Evolutionary conservation across 2,797 vertebrate genomes (phyloP).

Genomic region (Sebastes diaconus): DNA sequence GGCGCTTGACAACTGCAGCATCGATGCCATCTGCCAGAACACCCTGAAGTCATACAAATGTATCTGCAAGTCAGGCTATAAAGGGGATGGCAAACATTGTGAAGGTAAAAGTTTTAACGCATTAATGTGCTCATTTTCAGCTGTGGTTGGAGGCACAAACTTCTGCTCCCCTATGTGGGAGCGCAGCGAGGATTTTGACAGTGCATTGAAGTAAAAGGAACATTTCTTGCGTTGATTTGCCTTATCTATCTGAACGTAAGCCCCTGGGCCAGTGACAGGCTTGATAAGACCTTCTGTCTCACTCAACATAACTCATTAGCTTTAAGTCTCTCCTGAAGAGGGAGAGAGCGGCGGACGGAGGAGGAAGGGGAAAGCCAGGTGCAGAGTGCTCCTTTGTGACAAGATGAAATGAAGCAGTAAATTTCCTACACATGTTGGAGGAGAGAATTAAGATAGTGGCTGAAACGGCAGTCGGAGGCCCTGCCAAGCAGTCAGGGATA

Average conservation of each 20-base stretch:
- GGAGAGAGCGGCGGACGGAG: conserved; percentile 10
- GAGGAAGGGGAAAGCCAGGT: conserved; percentile 66
- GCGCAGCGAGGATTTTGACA: conserved; percentile 7
- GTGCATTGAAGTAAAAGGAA: conserved; percentile 16
- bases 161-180: not conserved
- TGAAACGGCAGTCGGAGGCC: conserved; percentile 61
- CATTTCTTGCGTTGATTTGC: conserved; percentile 39
- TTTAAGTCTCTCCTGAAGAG: conserved; percentile 58
- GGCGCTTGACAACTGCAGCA: conserved; percentile 96
- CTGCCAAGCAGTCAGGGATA: conserved; percentile 67
- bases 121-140: conserved; percentile 26
- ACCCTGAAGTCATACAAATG: conserved; percentile 96
- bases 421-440: conserved; percentile 80
- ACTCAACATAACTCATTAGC: conserved; percentile 70
- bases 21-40: conserved; percentile 99
- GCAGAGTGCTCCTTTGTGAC: conserved; percentile 73
- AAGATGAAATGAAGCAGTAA: conserved; percentile 78
- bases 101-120: conserved; percentile 86
- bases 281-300: conserved; percentile 64
- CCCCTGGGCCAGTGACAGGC: conserved; percentile 40
- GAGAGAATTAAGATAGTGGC: conserved; percentile 77
- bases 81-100: conserved; percentile 96
- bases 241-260: conserved; percentile 26
- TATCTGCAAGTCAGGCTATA: conserved; percentile 99
- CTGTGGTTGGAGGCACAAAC: conserved; percentile 9